Evolutionary conservation across 1,140 invertebrate genomes (phyloP).

Genomic region (Heliconius himera): DNA sequence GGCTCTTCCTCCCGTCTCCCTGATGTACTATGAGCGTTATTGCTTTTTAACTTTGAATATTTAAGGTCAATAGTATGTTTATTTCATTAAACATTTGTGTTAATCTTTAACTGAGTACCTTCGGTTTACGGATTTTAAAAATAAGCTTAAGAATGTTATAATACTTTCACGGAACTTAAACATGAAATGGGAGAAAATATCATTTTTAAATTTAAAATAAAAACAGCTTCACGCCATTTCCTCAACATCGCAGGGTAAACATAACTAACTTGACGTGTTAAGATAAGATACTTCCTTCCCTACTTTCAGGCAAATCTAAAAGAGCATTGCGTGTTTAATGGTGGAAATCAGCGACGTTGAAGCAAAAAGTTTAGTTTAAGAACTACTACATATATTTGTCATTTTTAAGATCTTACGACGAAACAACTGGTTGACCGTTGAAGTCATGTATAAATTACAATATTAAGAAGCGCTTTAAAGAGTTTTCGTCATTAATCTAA

Average conservation of each 20-base stretch:
- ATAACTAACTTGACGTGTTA: no score
- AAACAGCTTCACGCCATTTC: no score
- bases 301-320: no score
- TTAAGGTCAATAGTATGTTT: slow-evolving; percentile 46
- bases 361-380: no score
- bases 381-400: background rate
- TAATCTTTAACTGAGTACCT: background rate
- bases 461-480: background rate
- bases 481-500: slow-evolving; percentile 25
- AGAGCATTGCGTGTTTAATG: no score
- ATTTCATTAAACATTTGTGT: background rate
- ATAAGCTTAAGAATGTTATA: no score
- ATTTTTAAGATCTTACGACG: background rate
- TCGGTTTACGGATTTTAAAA: background rate
- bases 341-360: no score
- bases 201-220: no score
- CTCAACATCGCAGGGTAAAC: no score
- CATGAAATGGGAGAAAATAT: no score
- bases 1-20: slow-evolving; percentile 61
- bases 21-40: slow-evolving; percentile 43
- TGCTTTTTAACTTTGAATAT: slow-evolving; percentile 44
- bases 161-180: no score
- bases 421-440: background rate
- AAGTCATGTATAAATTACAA: background rate
- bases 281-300: no score